Percentiles rank a stretch among this genome's conserved stretches.
Conservation (phyloP, 2,888 invertebrate genomes). For the Hypselothyrea guttata region DNA sequence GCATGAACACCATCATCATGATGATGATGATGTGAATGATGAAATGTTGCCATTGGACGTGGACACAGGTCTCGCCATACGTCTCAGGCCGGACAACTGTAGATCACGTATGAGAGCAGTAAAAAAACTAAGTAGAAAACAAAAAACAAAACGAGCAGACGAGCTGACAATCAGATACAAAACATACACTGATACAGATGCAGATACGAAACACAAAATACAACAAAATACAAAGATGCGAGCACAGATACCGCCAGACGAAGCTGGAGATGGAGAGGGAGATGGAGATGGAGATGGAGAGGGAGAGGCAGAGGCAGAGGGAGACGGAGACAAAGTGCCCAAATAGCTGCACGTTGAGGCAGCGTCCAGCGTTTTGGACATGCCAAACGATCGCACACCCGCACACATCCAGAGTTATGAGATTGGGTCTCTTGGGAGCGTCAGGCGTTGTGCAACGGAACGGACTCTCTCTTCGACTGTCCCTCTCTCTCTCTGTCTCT, state of each 20-base stretch:
- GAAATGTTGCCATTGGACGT: conserved; percentile 74
- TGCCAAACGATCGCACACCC: conserved; percentile 61
- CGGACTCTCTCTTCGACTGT: too few relatives aligned
- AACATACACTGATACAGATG: conserved; percentile 40
- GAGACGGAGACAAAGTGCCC: conserved; percentile 52
- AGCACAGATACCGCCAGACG: conserved; percentile 43
- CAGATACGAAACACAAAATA: conserved; percentile 35
- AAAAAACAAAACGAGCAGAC: conserved; percentile 8
- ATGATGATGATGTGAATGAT: conserved; percentile 57
- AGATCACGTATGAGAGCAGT: conserved; percentile 44
- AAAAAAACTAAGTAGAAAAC: conserved; percentile 12
- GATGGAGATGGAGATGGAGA: neutral
- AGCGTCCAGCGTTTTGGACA: conserved; percentile 64
- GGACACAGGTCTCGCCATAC: conserved; percentile 66
- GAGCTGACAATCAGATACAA: conserved; percentile 52
- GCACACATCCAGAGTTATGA: conserved; percentile 22
- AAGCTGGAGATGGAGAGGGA: neutral
- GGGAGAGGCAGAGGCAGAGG: conserved; percentile 15
- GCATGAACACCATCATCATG: conserved; percentile 21
- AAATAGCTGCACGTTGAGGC: conserved; percentile 59
- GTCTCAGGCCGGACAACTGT: conserved; percentile 47
- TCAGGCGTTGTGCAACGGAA: conserved; percentile 62
- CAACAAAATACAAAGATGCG: conserved; percentile 48
- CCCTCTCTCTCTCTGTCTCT: neutral
- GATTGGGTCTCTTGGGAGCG: conserved; percentile 60